Evolutionary conservation across 2,888 invertebrate genomes (phyloP).

Genomic region (Odiellus spinosus): DNA sequence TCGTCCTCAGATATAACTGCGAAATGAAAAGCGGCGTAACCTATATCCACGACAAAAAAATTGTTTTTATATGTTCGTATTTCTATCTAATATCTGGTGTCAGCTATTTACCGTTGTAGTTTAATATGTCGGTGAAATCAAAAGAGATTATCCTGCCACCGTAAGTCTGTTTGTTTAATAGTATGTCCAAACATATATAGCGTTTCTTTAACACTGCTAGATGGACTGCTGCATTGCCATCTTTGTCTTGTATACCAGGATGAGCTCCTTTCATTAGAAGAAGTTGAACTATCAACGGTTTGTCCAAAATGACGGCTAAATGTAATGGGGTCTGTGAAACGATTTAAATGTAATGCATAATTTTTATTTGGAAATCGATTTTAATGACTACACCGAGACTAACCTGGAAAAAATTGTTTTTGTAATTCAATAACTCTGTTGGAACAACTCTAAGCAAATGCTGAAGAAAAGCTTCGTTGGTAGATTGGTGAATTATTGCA

Average conservation of each 20-base stretch:
- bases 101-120: neutral
- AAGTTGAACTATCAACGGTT: neutral
- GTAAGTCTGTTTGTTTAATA: neutral
- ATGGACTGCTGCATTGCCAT: neutral
- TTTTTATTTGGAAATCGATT: too few relatives aligned
- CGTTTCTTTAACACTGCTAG: neutral
- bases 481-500: neutral
- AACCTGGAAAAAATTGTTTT: too few relatives aligned
- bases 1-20: neutral
- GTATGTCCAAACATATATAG: neutral
- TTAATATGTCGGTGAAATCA: neutral
- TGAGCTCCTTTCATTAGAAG: neutral
- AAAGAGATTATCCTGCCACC: neutral
- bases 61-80: too few relatives aligned
- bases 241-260: neutral
- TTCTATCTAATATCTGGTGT: too few relatives aligned
- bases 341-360: too few relatives aligned
- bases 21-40: neutral
- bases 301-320: neutral
- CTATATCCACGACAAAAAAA: neutral
- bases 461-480: too few relatives aligned
- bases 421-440: too few relatives aligned
- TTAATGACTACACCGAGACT: too few relatives aligned
- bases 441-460: too few relatives aligned
- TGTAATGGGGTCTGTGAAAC: neutral